Base-by-base conservation (phyloP, 2,113 vertebrate species). In the Rutilus rutilus region DNA sequence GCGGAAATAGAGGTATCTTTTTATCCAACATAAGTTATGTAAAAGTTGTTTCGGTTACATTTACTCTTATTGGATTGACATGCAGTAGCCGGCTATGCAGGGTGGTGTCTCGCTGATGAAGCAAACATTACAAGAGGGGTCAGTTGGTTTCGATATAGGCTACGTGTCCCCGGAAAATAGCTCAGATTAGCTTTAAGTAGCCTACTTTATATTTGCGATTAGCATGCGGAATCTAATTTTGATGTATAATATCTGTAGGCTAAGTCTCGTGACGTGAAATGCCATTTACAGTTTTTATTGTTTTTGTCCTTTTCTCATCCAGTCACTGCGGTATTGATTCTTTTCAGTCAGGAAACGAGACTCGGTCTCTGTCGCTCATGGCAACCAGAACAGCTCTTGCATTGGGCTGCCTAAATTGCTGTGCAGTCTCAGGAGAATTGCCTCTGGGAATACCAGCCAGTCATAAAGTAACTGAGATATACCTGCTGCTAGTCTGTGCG, bases 291-390 rank as follows among this genome's bases (percentile, higher is more conserved):
- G 10, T 52, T 82, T 50, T 62, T 47, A 30, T 47, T 19, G 7
- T 54, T 39, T 88, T 93, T 90, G 91, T 93, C 92, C 89, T 88
- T 89, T 93, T 89, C 78, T 84, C 93, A 89, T 93, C 87, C n/a
- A 91, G 91, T 90, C 92, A 86, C 89, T 91, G 83, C 90, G 89
- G 89, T 92, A 93, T 93, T 89, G 93, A 94, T 94, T 88, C 86
- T 81, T 84, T 87, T 86, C 90, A 84, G 86, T 71, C 78, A 85
- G 89, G 88, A 89, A 90, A 90, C 84, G 67, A 91, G 89, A 91
- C 92, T 94, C 54, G 54, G 54, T 57, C 88, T 89, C 90, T 50
- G 86, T 84, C 87, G 92, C 91, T 92, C 94, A 92, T 95, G 94
- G 94, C 95, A 95, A 95, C 93, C 92, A 62, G 85, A 83, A 65